Evolutionary conservation across 1,140 invertebrate genomes (phyloP).

Genomic region (Acyrthosiphon pisum): DNA sequence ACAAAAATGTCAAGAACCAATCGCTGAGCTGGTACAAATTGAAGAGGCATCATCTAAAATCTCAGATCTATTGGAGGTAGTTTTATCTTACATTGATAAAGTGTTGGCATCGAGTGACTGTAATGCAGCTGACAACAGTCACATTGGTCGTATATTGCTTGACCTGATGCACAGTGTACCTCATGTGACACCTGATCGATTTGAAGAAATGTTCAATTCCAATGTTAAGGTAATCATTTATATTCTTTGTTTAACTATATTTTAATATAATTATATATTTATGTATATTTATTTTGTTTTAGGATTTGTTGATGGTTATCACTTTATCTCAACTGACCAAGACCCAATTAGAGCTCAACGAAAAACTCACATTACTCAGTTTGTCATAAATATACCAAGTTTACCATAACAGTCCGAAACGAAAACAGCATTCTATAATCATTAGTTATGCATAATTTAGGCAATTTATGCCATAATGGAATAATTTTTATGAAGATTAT

Average conservation of each 20-base stretch:
- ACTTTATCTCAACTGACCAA: constrained; percentile 95
- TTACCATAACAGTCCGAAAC: not conserved
- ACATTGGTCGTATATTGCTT: constrained; percentile 81
- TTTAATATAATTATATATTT: not conserved
- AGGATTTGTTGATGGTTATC: constrained; percentile 95
- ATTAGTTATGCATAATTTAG: not conserved
- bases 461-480: not conserved
- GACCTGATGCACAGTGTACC: constrained; percentile 91
- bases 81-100: constrained; percentile 88
- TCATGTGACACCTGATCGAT: constrained; percentile 86
- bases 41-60: constrained; percentile 81
- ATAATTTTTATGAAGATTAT: not conserved
- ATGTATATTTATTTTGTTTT: constrained; percentile 59
- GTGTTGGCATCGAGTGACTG: constrained; percentile 79
- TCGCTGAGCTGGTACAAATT: constrained; percentile 85
- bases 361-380: constrained; percentile 85
- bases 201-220: constrained; percentile 94
- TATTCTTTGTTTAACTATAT: not conserved
- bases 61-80: constrained; percentile 77
- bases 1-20: constrained; percentile 65
- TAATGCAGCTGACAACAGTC: constrained; percentile 47
- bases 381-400: constrained; percentile 24
- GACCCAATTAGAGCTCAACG: constrained; percentile 92
- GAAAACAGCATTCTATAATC: not conserved
- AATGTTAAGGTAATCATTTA: constrained; percentile 79